A percentile compares a stretch with the other conserved stretches of the same genome.
These are phyloP conservation scores for Halcyon senegalensis DNA, from an alignment of 2,113 vertebrate genomes.

Conservation along the genomic window DNA sequence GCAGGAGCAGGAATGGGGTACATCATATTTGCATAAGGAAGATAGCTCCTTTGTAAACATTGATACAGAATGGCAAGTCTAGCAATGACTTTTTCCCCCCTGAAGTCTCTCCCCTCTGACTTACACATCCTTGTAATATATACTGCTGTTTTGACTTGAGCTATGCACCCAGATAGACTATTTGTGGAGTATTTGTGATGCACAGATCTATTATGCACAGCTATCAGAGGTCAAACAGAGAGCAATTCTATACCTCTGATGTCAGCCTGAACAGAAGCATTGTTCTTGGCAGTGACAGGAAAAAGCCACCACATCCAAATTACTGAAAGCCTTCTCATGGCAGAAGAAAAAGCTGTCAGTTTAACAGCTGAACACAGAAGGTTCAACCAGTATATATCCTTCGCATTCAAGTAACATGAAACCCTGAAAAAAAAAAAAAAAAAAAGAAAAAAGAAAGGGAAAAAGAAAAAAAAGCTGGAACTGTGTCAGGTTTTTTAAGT, in stretches of 20 bases:
- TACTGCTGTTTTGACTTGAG: slow-evolving; percentile 27
- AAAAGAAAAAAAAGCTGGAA: slow-evolving; percentile 10
- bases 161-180: slow-evolving; percentile 32
- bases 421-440: neutral
- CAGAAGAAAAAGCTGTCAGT: slow-evolving; percentile 72
- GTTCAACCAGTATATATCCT: slow-evolving; percentile 58
- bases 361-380: slow-evolving; percentile 71
- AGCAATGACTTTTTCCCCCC: neutral
- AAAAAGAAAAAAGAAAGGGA: neutral
- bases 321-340: slow-evolving; percentile 68
- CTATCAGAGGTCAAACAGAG: slow-evolving; percentile 55
- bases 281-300: slow-evolving; percentile 47
- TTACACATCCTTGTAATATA: slow-evolving; percentile 49
- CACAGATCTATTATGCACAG: slow-evolving; percentile 49
- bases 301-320: slow-evolving; percentile 34
- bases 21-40: slow-evolving; percentile 33
- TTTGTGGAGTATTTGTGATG: slow-evolving; percentile 12
- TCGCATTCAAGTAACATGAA: slow-evolving; percentile 73
- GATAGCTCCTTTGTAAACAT: slow-evolving; percentile 44
- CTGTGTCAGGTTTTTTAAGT: slow-evolving; percentile 52
- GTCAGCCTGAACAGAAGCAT: slow-evolving; percentile 37
- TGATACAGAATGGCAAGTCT: slow-evolving; percentile 42
- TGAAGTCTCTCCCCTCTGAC: slow-evolving; percentile 18
- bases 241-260: slow-evolving; percentile 51
- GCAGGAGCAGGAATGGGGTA: neutral